phyloP scores from a whole-genome alignment of 2,797 vertebrate genomes.

The Acanthurus tractus region DNA sequence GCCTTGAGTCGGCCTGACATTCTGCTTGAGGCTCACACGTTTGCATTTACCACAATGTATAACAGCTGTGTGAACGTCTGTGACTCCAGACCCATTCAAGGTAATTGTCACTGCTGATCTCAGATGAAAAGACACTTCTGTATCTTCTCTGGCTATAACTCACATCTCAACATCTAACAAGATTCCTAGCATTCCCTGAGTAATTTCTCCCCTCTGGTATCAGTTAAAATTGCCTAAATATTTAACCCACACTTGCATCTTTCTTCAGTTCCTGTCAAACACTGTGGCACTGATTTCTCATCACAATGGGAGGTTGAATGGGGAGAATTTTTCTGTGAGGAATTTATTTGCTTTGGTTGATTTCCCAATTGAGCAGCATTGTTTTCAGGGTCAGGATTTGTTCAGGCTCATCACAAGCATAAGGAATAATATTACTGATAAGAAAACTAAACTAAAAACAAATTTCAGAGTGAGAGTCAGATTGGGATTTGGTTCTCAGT shows the following conservation, averaged over 20 bases:
- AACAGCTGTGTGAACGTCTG: conserved; percentile 36
- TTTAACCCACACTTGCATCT: conserved; percentile 14
- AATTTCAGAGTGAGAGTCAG: neutral
- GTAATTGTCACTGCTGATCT: conserved; percentile 18
- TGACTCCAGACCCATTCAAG: conserved; percentile 16
- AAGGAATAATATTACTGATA: conserved; percentile 13
- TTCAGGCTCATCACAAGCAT: conserved; percentile 6
- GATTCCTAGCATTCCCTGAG: conserved; percentile 23
- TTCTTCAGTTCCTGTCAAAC: conserved; percentile 41
- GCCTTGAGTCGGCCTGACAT: conserved; percentile 1
- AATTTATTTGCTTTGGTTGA: conserved; percentile 39
- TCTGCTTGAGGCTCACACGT: conserved; percentile 36
- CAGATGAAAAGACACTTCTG: conserved; percentile 8
- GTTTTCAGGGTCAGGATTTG: conserved; percentile 36
- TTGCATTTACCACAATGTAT: conserved; percentile 39
- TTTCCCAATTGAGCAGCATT: conserved; percentile 29
- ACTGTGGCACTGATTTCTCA: conserved; percentile 31
- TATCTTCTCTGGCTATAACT: conserved; percentile 12
- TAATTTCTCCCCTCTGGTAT: conserved; percentile 49
- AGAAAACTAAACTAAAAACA: conserved; percentile 1
- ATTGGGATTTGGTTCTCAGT: conserved; percentile 5
- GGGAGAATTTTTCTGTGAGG: conserved; percentile 13
- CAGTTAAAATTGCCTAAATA: conserved; percentile 46
- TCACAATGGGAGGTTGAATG: conserved; percentile 19
- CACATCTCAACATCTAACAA: conserved; percentile 19